phyloP scores from a whole-genome alignment of 92 coral and sea anemone species.

The Phenganax subtilis region DNA sequence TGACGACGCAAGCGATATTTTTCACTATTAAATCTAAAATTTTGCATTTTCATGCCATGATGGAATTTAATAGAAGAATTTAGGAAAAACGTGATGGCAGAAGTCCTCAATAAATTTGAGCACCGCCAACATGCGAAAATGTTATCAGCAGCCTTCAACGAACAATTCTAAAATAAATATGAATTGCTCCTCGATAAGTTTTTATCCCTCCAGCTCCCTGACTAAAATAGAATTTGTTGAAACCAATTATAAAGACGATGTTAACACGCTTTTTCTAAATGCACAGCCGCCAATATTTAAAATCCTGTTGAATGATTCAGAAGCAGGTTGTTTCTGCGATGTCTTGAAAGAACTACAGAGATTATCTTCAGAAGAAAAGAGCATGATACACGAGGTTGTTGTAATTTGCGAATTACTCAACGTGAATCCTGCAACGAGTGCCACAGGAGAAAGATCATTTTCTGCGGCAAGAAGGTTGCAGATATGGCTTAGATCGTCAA shows the following conservation, averaged over 20 bases:
- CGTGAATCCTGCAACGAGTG: conserved; percentile 62
- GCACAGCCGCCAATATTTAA: conserved; percentile 22
- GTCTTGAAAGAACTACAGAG: conserved; percentile 1
- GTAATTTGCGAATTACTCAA: conserved; percentile 35
- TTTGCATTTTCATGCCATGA: no score
- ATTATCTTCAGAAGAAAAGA: conserved; percentile 22
- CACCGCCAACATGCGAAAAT: no score
- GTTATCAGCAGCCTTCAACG: no score
- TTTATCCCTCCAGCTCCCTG: no score
- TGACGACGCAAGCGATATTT: no score
- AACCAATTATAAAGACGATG: conserved; percentile 51
- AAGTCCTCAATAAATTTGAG: no score
- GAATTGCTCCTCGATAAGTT: no score
- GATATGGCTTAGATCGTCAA: conserved; percentile 52
- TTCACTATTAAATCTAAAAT: no score
- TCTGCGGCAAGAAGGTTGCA: conserved; percentile 55
- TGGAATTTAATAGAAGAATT: no score
- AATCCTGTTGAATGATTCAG: conserved; percentile 29
- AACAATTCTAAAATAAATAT: no score
- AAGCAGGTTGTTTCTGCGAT: conserved; percentile 18
- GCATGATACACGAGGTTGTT: conserved; percentile 32
- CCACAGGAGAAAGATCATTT: conserved; percentile 61
- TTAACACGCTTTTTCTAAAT: conserved; percentile 26
- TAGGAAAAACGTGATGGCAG: no score
- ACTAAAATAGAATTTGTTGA: conserved; percentile 22